Base-by-base conservation (phyloP, 2,113 vertebrate genomes). In the Osmerus eperlanus region DNA sequence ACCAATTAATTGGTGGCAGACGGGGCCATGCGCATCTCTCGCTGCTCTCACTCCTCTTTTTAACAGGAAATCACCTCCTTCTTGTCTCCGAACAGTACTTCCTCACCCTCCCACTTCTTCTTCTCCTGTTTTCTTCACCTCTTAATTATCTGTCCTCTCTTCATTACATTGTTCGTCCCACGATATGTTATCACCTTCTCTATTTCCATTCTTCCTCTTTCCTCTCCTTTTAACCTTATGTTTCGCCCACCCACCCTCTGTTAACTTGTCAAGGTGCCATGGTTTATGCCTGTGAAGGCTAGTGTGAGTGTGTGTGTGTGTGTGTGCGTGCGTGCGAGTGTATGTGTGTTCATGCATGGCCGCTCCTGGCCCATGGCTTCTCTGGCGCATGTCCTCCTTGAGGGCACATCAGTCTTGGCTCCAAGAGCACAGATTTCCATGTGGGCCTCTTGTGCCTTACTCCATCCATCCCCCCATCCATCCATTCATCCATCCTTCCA, bases 311-410 rank as follows among this genome's bases (percentile, higher is more conserved):
- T 68, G 23, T 15, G 53, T 21, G 52, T 15, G 54, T 52, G 32
- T 53, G 21, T 21, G 21, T 21, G 21, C 21, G 21, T 58, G 19
- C 41, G n/a, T 59, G 56, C 21, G 16, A 6, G 56, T 59, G 56
- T 12, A 18, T 68, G 72, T 60, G 19, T 72, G 77, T 70, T 55
- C 66, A 63, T 73, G 78, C 70, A 66, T 70, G 67, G 65, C 75
- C 78, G 25, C 69, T 62, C 55, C 76, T 51, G 15, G 55, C 32
- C 32, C 7, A 7, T 47, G 41, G 41, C 41, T 47, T 36, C 9
- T 47, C 41, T 47, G 41, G 25, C 64, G 32, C 55, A 15, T 18
- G 66, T 67, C 78, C 75, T 67, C 61, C 67, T 72, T 56, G 51
- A 53, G 62, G 74, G 47, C 58, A 62, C 65, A 11, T 21, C 71